Evolutionary conservation across 2,888 invertebrate species (phyloP).

Genomic region (Drosophila melanosoma): DNA sequence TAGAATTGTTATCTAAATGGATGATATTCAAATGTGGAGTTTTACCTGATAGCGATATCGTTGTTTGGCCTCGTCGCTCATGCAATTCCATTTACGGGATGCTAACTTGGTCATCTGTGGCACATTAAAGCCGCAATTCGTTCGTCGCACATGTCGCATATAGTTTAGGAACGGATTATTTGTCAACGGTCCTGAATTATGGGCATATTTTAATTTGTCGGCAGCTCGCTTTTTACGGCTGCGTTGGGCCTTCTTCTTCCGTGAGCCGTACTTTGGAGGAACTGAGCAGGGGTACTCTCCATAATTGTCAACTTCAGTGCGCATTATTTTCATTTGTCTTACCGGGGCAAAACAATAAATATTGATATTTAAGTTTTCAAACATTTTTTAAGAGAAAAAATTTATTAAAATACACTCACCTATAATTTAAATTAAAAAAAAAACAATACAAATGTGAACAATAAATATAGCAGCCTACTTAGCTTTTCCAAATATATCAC

Average conservation of each 20-base stretch:
- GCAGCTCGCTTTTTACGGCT: not conserved
- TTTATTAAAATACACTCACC: not conserved
- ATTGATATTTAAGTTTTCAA: not conserved
- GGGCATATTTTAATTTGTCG: not conserved
- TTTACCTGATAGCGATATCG: not conserved
- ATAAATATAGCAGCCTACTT: not conserved
- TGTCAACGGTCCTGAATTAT: not conserved
- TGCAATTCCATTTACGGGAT: not conserved
- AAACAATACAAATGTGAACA: not conserved
- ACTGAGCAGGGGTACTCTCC: not conserved
- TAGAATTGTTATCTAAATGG: not conserved
- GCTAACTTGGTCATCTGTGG: accelerated
- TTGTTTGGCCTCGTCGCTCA: accelerated
- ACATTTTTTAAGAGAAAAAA: not conserved
- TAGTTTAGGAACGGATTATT: not conserved
- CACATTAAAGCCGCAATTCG: accelerated
- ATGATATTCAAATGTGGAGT: not conserved
- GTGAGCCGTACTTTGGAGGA: not conserved
- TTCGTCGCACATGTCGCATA: not conserved
- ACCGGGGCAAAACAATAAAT: not conserved
- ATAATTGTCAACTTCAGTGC: not conserved
- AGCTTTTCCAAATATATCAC: not conserved
- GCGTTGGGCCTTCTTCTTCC: not conserved
- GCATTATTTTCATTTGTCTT: not conserved
- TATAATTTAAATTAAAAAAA: no score